A percentile compares a stretch with the other conserved stretches of the same genome.
These are phyloP conservation scores for Smittia sp. DNA, from an alignment of 2,888 invertebrate genomes.

Conservation along the genomic window DNA sequence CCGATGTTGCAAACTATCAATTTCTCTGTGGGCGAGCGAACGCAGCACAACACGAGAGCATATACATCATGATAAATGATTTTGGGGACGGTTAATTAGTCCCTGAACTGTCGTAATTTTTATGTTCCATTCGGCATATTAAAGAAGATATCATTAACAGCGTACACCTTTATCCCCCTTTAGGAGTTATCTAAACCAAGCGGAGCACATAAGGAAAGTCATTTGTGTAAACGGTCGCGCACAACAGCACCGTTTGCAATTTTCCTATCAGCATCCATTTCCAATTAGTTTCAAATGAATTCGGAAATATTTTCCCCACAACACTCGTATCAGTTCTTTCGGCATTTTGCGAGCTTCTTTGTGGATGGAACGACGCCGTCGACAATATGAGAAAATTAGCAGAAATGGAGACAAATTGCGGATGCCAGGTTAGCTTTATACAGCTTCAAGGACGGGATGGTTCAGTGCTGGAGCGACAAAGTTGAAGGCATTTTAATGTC, in stretches of 20 bases:
- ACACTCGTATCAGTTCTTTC: background rate
- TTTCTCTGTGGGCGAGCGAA: background rate
- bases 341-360: background rate
- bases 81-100: conserved; percentile 51
- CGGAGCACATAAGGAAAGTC: background rate
- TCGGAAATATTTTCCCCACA: conserved; percentile 8
- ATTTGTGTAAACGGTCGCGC: background rate
- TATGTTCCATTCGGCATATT: conserved; percentile 39
- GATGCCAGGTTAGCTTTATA: background rate
- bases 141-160: conserved; percentile 36
- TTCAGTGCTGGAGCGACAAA: conserved; percentile 8
- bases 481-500: conserved; percentile 18
- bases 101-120: conserved; percentile 49
- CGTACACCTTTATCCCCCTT: conserved; percentile 30
- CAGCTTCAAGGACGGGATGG: background rate
- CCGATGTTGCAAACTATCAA: conserved; percentile 22
- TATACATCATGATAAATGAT: conserved; percentile 49
- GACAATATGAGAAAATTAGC: conserved; percentile 7
- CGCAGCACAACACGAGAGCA: background rate
- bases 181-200: background rate
- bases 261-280: conserved; percentile 37
- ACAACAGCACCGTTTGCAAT: conserved; percentile 27
- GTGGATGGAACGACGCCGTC: no score
- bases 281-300: conserved; percentile 41
- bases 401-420: conserved; percentile 24